phyloP scores from a whole-genome alignment of 2,797 vertebrate genomes.

The Microcaecilia unicolor region DNA sequence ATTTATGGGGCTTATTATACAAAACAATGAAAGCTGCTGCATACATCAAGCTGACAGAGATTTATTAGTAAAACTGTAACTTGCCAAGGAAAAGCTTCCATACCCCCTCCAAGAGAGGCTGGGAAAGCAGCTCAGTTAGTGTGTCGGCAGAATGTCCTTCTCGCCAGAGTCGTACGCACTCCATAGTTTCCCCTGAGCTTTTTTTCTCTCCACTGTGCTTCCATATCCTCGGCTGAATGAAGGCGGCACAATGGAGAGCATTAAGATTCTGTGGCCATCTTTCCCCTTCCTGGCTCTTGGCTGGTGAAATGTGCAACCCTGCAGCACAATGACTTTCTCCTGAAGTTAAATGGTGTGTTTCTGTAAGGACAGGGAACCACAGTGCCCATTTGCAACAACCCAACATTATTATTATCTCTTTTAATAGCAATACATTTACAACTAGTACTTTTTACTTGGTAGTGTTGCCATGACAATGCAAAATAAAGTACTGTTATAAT shows the following conservation, averaged over 20 bases:
- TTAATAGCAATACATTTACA: constrained; percentile 2
- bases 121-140: too few species aligned
- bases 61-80: constrained; percentile 1
- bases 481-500: too few species aligned
- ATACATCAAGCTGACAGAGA: constrained; percentile 17
- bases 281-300: neutral
- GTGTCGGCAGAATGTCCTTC: too few species aligned
- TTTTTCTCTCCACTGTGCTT: too few species aligned
- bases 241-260: neutral
- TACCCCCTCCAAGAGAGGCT: too few species aligned
- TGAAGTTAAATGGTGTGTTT: constrained; percentile 2
- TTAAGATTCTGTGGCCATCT: constrained; percentile 3
- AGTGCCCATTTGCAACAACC: neutral
- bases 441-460: too few species aligned
- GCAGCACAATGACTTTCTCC: constrained; percentile 6
- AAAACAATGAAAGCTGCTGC: constrained; percentile 10
- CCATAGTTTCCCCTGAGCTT: too few species aligned
- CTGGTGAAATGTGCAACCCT: neutral
- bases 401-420: too few species aligned
- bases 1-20: too few species aligned
- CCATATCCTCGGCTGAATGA: neutral
- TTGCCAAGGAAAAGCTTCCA: constrained; percentile 6
- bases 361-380: neutral
- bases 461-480: too few species aligned
- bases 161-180: too few species aligned